These are phyloP conservation scores for Phalacrocorax aristotelis DNA, from an alignment of 2,113 vertebrate genomes.

Conservation along the genomic window DNA sequence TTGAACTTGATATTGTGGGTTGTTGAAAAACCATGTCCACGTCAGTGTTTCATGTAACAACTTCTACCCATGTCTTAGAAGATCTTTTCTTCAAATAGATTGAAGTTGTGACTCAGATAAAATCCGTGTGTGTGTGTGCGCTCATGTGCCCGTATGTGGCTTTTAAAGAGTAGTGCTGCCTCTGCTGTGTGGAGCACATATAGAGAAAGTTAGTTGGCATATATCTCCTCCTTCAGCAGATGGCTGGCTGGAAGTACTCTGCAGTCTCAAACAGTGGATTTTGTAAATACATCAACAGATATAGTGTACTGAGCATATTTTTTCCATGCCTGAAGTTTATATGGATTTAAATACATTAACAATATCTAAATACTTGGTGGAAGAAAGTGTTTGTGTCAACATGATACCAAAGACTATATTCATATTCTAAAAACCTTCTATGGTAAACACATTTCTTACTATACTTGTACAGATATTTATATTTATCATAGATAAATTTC, in stretches of 20 bases:
- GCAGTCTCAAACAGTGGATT: not conserved
- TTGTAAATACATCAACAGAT: not conserved
- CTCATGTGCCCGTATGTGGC: too few relatives aligned
- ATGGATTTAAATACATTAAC: not conserved
- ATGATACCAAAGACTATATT: not conserved
- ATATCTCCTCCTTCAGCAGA: not conserved
- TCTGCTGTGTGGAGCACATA: not conserved
- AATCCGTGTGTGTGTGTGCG: fast-evolving
- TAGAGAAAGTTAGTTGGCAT: not conserved
- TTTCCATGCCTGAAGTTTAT: not conserved
- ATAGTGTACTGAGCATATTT: not conserved
- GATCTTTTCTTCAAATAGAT: not conserved
- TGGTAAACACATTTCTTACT: not conserved
- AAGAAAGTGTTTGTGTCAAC: not conserved
- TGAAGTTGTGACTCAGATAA: not conserved
- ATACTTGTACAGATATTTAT: not conserved
- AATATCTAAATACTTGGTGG: not conserved
- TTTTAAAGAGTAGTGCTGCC: not conserved
- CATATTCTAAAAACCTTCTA: not conserved
- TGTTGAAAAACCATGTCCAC: not conserved
- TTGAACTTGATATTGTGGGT: not conserved
- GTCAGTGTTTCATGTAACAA: not conserved
- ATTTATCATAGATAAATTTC: not conserved
- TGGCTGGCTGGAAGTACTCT: not conserved
- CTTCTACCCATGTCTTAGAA: not conserved